Base-by-base conservation (phyloP, 2,888 invertebrate species). In the Dascillus cervinus region DNA sequence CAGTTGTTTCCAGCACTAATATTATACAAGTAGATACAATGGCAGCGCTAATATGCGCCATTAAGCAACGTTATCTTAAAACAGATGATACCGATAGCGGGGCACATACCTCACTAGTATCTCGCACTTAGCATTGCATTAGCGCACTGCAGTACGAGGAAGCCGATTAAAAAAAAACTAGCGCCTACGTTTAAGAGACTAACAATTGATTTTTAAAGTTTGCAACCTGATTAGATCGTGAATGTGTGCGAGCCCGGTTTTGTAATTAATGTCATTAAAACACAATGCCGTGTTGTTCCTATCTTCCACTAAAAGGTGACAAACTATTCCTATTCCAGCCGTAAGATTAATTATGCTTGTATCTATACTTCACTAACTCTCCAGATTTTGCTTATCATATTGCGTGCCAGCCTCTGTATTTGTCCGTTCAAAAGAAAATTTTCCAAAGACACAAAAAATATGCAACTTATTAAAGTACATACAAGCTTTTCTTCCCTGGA, bases 181-280 rank as follows among this genome's bases (percentile, higher is more conserved):
- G 42, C 45, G 36, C 43, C 41, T 43, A 43, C 46, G 34, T 44
- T 44, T 43, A 35, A 39, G 36, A 36, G 42, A 39, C 37, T 47
- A 44, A 48, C 48, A 48, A 46, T 44, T 43, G 46, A 44, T 44
- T 48, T 46, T 47, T 46, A 46, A 41, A 44, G 37, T 42, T 44
- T 32, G 22, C 41, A 34, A 28, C 29, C 44, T 37, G 48, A 48
- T 48, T 47, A 45, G 43, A 47, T 47, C 47, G 37, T 44, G 44
- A 40, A 37, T 42, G 41, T 39, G 40, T 38, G 31, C 37, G 39
- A 38, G 35, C 38, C 43, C 37, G 36, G 39, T 40, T 43, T 40
- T n/a, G 44, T 46, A 47, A 47, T 47, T 47, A 47, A 42, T 42
- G 39, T 43, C 43, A 39, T 40, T 43, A 45, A 36, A 44, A 37